phyloP scores from a whole-genome alignment of 2,888 invertebrate genomes.

The Acholoe squamosa region DNA sequence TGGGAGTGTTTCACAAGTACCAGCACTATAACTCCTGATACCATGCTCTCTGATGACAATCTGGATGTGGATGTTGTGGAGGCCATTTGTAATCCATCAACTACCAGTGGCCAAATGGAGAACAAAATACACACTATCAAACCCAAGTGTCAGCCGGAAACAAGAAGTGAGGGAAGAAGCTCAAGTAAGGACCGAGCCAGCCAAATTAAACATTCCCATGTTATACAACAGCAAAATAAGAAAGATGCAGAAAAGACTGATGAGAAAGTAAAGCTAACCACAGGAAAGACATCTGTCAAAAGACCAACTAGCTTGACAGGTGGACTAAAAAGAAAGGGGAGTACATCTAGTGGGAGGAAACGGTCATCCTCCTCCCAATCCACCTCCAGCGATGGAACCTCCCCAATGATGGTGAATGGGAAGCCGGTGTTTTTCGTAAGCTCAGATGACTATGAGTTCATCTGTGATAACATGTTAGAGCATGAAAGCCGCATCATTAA shows the following conservation, averaged over 20 bases:
- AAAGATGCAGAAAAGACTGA: not conserved
- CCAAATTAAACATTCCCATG: not conserved
- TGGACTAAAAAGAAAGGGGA: not conserved
- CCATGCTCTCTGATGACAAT: constrained; percentile 50
- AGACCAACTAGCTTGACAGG: constrained; percentile 23
- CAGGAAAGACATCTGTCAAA: not conserved
- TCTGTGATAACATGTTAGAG: constrained; percentile 48
- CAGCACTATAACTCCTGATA: constrained; percentile 51
- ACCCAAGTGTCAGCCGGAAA: not conserved
- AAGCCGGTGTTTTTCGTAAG: constrained; percentile 57
- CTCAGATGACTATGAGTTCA: constrained; percentile 48
- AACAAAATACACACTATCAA: not conserved
- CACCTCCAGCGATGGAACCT: not conserved
- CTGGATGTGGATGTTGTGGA: constrained; percentile 12
- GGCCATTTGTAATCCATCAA: not conserved
- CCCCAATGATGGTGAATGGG: constrained; percentile 26
- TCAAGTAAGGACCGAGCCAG: not conserved
- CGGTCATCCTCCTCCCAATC: constrained; percentile 29
- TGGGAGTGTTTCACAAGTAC: constrained; percentile 40
- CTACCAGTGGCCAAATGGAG: not conserved
- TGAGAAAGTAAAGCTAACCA: not conserved
- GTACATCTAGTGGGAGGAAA: not conserved
- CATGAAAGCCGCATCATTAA: constrained; percentile 51
- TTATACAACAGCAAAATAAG: not conserved
- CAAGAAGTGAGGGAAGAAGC: not conserved